Percentiles rank a stretch among this genome's conserved stretches.
Conservation (phyloP, 2,797 vertebrate species). For the Agapornis canus region DNA sequence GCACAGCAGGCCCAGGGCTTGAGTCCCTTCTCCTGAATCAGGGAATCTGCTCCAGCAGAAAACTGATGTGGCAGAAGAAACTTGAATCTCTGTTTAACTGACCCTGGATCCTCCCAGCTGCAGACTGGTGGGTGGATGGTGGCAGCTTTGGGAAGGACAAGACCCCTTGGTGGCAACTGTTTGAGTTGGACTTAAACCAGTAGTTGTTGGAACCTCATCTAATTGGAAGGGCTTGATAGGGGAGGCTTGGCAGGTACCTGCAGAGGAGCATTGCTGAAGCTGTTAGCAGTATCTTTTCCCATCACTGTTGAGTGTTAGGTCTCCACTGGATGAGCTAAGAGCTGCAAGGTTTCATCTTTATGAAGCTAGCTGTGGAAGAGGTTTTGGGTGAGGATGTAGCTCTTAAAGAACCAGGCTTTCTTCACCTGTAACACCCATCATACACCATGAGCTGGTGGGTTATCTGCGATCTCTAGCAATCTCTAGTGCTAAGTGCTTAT, state of each 20-base stretch:
- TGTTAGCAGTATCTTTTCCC: not conserved
- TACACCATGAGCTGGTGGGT: not conserved
- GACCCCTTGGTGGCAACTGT: not conserved
- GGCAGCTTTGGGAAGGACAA: not conserved
- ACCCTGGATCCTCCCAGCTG: not conserved
- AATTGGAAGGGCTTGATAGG: not conserved
- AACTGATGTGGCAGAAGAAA: accelerated
- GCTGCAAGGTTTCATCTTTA: accelerated
- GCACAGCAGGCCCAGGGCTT: accelerated
- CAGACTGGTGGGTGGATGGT: not conserved
- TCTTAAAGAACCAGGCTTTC: not conserved
- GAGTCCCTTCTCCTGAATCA: not conserved
- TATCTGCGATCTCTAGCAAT: slow-evolving; percentile 15
- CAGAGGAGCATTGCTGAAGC: not conserved
- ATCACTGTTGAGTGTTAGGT: not conserved
- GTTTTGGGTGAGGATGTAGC: not conserved
- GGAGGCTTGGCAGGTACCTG: not conserved
- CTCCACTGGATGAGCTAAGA: not conserved
- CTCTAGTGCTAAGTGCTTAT: slow-evolving; percentile 13
- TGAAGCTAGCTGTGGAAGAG: not conserved
- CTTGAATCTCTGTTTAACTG: accelerated
- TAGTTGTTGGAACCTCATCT: not conserved
- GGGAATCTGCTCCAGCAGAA: not conserved
- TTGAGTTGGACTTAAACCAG: not conserved
- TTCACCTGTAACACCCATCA: not conserved